Conservation (phyloP, 2,797 vertebrate genomes). For the Trachops cirrhosus region DNA sequence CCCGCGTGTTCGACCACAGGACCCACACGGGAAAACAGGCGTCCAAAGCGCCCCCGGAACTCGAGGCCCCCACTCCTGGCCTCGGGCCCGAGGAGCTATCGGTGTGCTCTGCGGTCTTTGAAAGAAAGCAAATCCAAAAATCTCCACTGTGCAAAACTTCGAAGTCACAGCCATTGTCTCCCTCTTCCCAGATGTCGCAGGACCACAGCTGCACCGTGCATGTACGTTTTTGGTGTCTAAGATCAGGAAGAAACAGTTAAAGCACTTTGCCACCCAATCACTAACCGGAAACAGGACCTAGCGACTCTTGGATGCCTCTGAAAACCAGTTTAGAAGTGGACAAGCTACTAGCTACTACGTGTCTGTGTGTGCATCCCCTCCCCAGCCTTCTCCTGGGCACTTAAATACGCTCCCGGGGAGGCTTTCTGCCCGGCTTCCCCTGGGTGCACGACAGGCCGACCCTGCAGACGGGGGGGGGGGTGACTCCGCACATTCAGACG, state of each 20-base stretch:
- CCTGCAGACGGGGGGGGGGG: neutral
- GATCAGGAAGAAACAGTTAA: slow-evolving; percentile 14
- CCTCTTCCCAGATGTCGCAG: neutral
- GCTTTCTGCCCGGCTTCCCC: neutral
- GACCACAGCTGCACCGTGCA: neutral
- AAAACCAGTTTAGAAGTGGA: neutral
- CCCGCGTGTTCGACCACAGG: neutral
- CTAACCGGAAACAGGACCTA: neutral
- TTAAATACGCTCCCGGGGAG: neutral
- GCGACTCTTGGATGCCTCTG: neutral
- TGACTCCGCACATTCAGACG: slow-evolving; percentile 41
- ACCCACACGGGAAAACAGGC: neutral
- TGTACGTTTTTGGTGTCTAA: slow-evolving; percentile 17
- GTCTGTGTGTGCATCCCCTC: neutral
- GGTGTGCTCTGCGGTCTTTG: neutral
- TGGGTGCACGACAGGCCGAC: neutral
- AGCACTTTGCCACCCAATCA: neutral
- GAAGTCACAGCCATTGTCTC: neutral
- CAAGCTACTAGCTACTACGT: neutral
- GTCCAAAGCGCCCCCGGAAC: neutral
- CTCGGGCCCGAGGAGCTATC: neutral
- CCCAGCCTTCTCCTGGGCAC: neutral
- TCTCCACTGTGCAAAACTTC: neutral
- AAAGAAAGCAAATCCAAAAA: neutral
- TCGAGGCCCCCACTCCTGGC: neutral